These are phyloP conservation scores for Etheostoma cragini DNA, from an alignment of 2,113 vertebrate genomes.

Conservation along the genomic window DNA sequence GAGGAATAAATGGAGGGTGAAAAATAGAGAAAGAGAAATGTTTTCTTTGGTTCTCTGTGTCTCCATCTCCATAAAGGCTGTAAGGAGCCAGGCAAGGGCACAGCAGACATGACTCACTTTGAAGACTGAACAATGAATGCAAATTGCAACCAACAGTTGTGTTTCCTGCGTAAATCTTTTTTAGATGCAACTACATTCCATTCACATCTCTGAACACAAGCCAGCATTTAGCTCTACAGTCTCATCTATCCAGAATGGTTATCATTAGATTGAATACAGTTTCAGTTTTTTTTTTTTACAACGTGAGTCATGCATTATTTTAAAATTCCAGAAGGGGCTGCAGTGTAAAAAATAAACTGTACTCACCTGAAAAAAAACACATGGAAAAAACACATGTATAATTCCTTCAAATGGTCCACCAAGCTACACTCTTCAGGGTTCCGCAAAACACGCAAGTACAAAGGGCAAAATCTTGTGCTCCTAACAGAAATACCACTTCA, in stretches of 20 bases:
- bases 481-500: slow-evolving; percentile 10
- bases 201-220: slow-evolving; percentile 13
- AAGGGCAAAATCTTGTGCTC: neutral
- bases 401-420: neutral
- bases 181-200: slow-evolving; percentile 25
- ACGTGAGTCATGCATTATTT: neutral
- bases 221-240: neutral
- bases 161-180: slow-evolving; percentile 57
- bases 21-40: slow-evolving; percentile 57
- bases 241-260: neutral
- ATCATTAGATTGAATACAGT: neutral
- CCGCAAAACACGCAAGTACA: neutral
- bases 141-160: slow-evolving; percentile 68
- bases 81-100: slow-evolving; percentile 49
- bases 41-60: slow-evolving; percentile 68
- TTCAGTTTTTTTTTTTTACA: slow-evolving; percentile 13
- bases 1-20: slow-evolving; percentile 64
- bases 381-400: neutral
- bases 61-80: slow-evolving; percentile 56
- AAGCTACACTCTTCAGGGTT: neutral
- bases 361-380: neutral
- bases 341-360: neutral
- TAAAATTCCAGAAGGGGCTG: neutral
- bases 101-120: slow-evolving; percentile 74
- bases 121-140: slow-evolving; percentile 73